Evolutionary conservation across 2,113 vertebrate genomes (phyloP).

Genomic region (Rana temporaria): DNA sequence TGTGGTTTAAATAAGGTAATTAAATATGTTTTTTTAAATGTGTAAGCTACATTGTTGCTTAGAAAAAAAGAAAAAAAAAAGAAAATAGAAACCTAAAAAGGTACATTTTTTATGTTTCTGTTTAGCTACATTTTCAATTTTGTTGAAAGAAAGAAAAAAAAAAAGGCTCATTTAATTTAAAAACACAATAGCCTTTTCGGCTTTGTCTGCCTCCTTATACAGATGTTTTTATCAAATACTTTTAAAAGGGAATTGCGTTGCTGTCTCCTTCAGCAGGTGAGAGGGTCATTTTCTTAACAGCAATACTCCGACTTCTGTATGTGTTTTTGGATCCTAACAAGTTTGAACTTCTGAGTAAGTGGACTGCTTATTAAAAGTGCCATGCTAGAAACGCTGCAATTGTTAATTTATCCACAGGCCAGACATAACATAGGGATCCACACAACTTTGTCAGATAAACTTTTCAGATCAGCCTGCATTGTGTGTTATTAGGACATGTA

Average conservation of each 20-base stretch:
- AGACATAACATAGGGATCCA: not conserved
- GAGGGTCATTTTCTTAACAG: conserved; percentile 32
- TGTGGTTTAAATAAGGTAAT: too few relatives aligned
- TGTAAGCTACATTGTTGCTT: not conserved
- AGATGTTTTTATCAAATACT: conserved; percentile 25
- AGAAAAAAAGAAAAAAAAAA: not conserved
- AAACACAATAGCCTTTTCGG: conserved; percentile 3
- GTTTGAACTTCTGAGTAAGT: conserved; percentile 47
- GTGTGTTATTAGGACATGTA: not conserved
- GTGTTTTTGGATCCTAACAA: conserved; percentile 39
- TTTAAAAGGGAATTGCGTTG: conserved; percentile 26
- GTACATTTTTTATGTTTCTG: not conserved
- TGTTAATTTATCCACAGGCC: conserved; percentile 32
- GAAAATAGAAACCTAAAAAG: not conserved
- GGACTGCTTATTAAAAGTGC: conserved; percentile 40
- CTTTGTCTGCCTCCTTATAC: not conserved
- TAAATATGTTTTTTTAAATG: not conserved
- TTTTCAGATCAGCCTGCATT: conserved; percentile 13
- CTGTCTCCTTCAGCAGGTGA: conserved; percentile 27
- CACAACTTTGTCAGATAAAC: conserved; percentile 14
- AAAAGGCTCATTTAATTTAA: conserved; percentile 1
- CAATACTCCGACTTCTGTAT: conserved; percentile 17
- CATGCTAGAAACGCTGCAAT: conserved; percentile 1
- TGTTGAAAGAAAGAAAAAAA: not conserved
- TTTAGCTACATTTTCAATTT: conserved; percentile 5